These are phyloP conservation scores for Idaea biselata DNA, from an alignment of 2,888 invertebrate species.

Conservation along the genomic window DNA sequence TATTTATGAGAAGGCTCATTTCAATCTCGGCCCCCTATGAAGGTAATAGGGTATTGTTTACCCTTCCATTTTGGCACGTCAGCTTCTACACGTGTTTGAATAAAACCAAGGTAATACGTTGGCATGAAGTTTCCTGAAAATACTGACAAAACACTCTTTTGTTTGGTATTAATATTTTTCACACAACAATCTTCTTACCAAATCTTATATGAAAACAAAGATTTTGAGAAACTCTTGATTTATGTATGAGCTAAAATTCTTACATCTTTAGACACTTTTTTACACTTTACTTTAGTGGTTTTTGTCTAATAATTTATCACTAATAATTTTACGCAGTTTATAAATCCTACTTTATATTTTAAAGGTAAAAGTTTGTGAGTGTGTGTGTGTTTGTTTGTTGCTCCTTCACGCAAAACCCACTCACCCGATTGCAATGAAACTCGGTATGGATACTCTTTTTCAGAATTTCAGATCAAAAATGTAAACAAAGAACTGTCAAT, in stretches of 20 bases:
- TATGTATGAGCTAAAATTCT: neutral
- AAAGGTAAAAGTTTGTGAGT: no score
- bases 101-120: slow-evolving; percentile 43
- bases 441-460: no score
- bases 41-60: slow-evolving; percentile 53
- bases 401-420: no score
- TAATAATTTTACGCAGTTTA: no score
- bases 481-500: no score
- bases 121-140: slow-evolving; percentile 22
- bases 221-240: neutral
- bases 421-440: no score
- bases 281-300: no score
- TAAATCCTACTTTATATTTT: no score
- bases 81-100: slow-evolving; percentile 49
- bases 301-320: no score
- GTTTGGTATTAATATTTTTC: neutral
- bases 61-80: slow-evolving; percentile 47
- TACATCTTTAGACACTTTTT: no score
- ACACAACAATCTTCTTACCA: neutral
- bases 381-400: no score
- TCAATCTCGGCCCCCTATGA: slow-evolving; percentile 47
- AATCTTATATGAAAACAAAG: neutral
- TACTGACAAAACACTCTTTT: slow-evolving; percentile 7
- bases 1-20: slow-evolving; percentile 51
- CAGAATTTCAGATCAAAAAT: no score